phyloP scores from a whole-genome alignment of 2,888 invertebrate genomes.

The Drosophila picticornis region DNA sequence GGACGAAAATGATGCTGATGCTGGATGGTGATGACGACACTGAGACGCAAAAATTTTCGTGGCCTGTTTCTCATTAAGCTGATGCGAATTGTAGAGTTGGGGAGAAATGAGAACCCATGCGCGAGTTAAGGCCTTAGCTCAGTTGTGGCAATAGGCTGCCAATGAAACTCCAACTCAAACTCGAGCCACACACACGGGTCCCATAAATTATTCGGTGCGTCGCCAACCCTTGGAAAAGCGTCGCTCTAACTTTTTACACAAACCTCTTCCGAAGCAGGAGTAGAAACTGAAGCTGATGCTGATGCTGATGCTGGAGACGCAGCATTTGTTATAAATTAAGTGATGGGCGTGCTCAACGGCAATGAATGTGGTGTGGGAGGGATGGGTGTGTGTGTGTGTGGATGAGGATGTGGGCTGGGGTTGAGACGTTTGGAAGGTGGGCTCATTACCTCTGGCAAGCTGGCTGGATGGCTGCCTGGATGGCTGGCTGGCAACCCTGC shows the following conservation, averaged over 20 bases:
- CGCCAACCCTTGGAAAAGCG: conserved; percentile 73
- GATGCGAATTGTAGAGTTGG: conserved; percentile 45
- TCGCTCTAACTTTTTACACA: conserved; percentile 56
- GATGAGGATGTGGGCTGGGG: conserved; percentile 1
- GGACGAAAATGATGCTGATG: conserved; percentile 24
- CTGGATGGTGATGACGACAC: conserved; percentile 36
- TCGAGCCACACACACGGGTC: conserved; percentile 64
- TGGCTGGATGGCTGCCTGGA: conserved; percentile 42
- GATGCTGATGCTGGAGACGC: conserved; percentile 27
- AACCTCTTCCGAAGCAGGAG: not conserved
- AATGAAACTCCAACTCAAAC: conserved; percentile 3
- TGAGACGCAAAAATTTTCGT: conserved; percentile 58
- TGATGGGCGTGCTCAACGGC: conserved; percentile 72
- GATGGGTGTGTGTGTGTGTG: conserved; percentile 2
- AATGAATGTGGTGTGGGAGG: not conserved
- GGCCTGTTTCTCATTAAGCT: conserved; percentile 73
- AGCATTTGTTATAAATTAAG: conserved; percentile 79
- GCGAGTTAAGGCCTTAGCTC: conserved; percentile 40
- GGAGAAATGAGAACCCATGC: conserved; percentile 41
- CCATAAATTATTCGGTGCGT: conserved; percentile 73
- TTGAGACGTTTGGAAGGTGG: conserved; percentile 34
- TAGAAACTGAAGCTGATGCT: conserved; percentile 1
- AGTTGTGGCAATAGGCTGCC: conserved; percentile 10
- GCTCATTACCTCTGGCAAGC: conserved; percentile 53
- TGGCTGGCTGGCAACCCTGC: conserved; percentile 48